These are phyloP conservation scores for Trichoplusia ni DNA, from an alignment of 1,140 invertebrate genomes.

Conservation along the genomic window DNA sequence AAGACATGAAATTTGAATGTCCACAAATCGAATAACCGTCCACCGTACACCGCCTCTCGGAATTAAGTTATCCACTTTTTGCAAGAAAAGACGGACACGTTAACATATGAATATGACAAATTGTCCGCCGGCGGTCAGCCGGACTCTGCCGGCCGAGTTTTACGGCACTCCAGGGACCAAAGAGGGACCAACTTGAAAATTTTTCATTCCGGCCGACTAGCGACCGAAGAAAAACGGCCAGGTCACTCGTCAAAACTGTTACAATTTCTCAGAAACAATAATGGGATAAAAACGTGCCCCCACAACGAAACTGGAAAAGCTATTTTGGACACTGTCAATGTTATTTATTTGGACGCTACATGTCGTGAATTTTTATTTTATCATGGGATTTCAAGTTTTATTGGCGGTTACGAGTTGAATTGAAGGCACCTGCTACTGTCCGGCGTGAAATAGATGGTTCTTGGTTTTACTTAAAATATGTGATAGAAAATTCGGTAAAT, in stretches of 20 bases:
- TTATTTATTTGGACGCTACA: conserved; percentile 76
- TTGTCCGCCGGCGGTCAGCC: conserved; percentile 70
- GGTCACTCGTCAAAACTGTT: conserved; percentile 80
- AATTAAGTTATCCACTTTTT: conserved; percentile 81
- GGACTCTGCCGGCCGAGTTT: conserved; percentile 67
- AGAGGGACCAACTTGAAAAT: conserved; percentile 75
- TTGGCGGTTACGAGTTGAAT: conserved; percentile 50
- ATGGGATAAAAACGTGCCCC: conserved; percentile 70
- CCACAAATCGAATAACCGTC: conserved; percentile 73
- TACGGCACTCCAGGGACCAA: conserved; percentile 71
- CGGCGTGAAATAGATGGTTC: not conserved
- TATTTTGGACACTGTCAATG: conserved; percentile 78
- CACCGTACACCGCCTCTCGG: conserved; percentile 50
- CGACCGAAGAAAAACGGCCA: conserved; percentile 73
- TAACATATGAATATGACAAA: conserved; percentile 82
- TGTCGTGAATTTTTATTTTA: conserved; percentile 77
- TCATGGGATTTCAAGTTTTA: conserved; percentile 78
- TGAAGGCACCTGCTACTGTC: conserved; percentile 42
- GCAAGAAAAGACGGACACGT: conserved; percentile 78
- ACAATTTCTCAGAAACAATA: conserved; percentile 81
- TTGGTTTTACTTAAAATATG: too few relatives aligned
- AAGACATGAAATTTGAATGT: conserved; percentile 80
- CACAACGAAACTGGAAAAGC: conserved; percentile 70
- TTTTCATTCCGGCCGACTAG: conserved; percentile 74
- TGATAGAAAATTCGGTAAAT: too few relatives aligned